Conservation (phyloP, 2,113 vertebrate species). For the Willisornis vidua region DNA sequence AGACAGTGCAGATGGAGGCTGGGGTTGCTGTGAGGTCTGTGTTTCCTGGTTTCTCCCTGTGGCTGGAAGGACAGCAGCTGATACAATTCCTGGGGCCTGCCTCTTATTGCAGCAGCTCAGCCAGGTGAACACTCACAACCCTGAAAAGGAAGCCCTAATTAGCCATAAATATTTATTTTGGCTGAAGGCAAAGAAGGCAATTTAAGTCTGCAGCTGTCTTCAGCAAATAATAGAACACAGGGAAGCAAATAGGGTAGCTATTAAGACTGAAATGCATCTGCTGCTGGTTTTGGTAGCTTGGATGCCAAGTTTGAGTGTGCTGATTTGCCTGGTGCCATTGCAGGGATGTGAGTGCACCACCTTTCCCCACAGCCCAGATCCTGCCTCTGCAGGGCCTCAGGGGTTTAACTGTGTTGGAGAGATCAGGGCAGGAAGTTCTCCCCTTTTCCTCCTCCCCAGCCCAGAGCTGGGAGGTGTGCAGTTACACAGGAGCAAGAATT, state of each 20-base stretch:
- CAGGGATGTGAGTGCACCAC: not conserved
- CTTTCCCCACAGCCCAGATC: not conserved
- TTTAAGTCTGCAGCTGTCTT: not conserved
- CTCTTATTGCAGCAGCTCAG: not conserved
- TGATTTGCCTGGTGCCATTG: not conserved
- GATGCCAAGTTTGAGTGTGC: not conserved
- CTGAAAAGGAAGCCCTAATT: not conserved
- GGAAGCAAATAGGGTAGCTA: not conserved
- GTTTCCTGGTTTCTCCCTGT: not conserved
- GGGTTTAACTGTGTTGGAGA: not conserved
- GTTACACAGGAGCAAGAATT: not conserved
- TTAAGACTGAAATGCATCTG: not conserved
- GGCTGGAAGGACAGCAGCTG: not conserved
- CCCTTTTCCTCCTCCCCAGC: not conserved
- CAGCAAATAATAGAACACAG: not conserved
- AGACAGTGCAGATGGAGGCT: not conserved
- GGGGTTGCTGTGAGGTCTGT: not conserved
- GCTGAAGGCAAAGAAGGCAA: not conserved
- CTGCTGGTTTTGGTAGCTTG: not conserved
- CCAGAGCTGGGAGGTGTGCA: not conserved
- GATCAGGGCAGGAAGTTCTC: not conserved
- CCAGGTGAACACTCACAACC: rapidly evolving
- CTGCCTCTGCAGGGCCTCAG: not conserved
- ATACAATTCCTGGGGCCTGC: rapidly evolving
- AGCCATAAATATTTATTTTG: not conserved